These are phyloP conservation scores for Samia ricini DNA, from an alignment of 1,140 invertebrate genomes.

Conservation along the genomic window DNA sequence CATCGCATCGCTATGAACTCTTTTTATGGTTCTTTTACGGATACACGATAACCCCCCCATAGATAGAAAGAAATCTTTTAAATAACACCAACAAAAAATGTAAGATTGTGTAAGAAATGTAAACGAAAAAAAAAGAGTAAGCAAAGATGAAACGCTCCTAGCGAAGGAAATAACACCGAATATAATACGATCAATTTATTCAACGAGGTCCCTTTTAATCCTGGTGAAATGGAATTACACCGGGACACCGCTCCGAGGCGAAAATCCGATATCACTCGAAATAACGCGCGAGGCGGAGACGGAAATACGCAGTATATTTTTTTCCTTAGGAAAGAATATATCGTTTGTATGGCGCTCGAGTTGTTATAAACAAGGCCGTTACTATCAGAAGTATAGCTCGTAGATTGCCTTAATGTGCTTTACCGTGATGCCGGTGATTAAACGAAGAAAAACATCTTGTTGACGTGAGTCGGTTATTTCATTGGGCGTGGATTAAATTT, in stretches of 20 bases:
- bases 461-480: neutral
- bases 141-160: constrained; percentile 7
- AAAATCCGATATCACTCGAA: constrained; percentile 36
- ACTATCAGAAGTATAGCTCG: constrained; percentile 54
- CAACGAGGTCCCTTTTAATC: constrained; percentile 51
- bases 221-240: constrained; percentile 47
- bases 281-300: constrained; percentile 12
- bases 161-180: constrained; percentile 35
- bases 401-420: constrained; percentile 50
- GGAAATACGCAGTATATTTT: constrained; percentile 14
- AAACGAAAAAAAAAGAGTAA: neutral
- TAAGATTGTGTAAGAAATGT: neutral
- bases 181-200: constrained; percentile 55
- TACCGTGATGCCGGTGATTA: neutral
- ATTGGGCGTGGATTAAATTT: neutral
- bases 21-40: too few relatives aligned
- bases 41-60: too few relatives aligned
- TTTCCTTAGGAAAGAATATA: constrained; percentile 26
- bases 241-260: constrained; percentile 25
- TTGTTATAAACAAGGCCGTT: constrained; percentile 53
- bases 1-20: too few relatives aligned
- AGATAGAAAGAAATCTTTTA: neutral
- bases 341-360: constrained; percentile 31
- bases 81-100: neutral
- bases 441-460: neutral